Percentiles rank a stretch among this genome's conserved stretches.
These are phyloP conservation scores for Trichogramma evanescens DNA, from an alignment of 2,888 invertebrate genomes.

Conservation along the genomic window DNA sequence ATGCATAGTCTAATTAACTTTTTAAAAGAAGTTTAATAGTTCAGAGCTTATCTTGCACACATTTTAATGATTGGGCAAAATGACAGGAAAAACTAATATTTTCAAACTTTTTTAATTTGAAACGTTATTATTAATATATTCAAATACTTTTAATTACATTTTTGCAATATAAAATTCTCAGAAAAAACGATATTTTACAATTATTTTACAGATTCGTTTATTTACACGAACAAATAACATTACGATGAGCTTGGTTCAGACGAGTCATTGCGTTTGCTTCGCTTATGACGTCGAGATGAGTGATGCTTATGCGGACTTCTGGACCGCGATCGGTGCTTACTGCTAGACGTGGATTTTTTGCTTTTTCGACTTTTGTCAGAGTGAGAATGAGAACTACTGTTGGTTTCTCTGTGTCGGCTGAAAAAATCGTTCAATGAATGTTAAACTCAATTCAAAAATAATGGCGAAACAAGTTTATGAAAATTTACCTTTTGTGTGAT, in stretches of 20 bases:
- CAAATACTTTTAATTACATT: too few species aligned
- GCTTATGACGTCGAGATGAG: slow-evolving; percentile 29
- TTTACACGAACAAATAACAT: slow-evolving; percentile 3
- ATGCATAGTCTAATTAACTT: too few species aligned
- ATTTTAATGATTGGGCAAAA: too few species aligned
- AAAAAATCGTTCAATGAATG: slow-evolving; percentile 8
- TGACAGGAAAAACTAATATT: too few species aligned
- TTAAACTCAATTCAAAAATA: slow-evolving; percentile 3
- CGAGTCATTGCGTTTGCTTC: slow-evolving; percentile 35
- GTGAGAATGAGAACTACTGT: slow-evolving; percentile 37
- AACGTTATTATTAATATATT: too few species aligned
- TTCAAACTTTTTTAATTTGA: too few species aligned
- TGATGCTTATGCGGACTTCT: slow-evolving; percentile 38
- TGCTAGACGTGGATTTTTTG: slow-evolving; percentile 39
- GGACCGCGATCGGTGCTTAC: slow-evolving; percentile 37
- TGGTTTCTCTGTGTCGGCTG: slow-evolving; percentile 35
- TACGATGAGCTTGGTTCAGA: slow-evolving; percentile 36
- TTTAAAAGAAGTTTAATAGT: too few species aligned
- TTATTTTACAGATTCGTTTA: too few species aligned
- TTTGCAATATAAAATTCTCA: too few species aligned
- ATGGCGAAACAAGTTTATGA: slow-evolving; percentile 1
- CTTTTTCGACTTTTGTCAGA: slow-evolving; percentile 41
- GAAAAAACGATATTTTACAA: neutral
- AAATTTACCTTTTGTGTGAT: slow-evolving; percentile 48
- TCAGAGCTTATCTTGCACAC: too few species aligned